Evolutionary conservation across 2,888 invertebrate species (phyloP).

Genomic region (Thecophora atra): DNA sequence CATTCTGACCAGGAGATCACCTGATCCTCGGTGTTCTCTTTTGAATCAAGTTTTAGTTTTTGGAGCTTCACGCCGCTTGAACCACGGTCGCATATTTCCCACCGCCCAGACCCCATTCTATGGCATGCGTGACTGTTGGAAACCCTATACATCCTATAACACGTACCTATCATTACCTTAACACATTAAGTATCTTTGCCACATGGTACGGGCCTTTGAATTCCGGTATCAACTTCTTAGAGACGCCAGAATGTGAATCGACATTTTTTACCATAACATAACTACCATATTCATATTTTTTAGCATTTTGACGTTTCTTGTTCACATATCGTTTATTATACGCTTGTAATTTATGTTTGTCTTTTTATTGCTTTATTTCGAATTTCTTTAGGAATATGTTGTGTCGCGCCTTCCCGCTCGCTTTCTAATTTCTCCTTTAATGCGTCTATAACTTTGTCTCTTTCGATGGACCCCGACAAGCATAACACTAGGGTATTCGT

Average conservation of each 20-base stretch:
- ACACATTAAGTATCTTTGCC: conserved; percentile 30
- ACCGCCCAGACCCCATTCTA: conserved; percentile 39
- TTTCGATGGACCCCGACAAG: conserved; percentile 37
- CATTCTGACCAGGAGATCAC: conserved; percentile 29
- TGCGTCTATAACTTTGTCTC: conserved; percentile 14
- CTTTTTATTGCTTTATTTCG: conserved; percentile 1
- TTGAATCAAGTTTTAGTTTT: background rate
- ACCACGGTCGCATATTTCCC: conserved; percentile 37
- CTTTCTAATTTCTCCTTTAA: conserved; percentile 18
- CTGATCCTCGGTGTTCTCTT: conserved; percentile 9
- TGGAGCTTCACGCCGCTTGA: conserved; percentile 17
- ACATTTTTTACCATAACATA: conserved; percentile 41
- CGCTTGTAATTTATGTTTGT: conserved; percentile 22
- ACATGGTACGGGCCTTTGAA: conserved; percentile 37
- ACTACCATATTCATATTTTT: conserved; percentile 9
- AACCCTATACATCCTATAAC: conserved; percentile 38
- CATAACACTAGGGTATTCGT: conserved; percentile 31
- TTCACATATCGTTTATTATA: conserved; percentile 38
- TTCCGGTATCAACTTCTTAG: conserved; percentile 37
- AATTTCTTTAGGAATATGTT: conserved; percentile 10
- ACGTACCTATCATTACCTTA: conserved; percentile 39
- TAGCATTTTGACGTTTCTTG: conserved; percentile 26
- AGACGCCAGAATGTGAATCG: conserved; percentile 28
- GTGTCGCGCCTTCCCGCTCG: background rate
- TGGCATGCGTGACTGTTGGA: conserved; percentile 35